Conservation (phyloP, 2,113 vertebrate genomes). For the Dipodomys spectabilis region DNA sequence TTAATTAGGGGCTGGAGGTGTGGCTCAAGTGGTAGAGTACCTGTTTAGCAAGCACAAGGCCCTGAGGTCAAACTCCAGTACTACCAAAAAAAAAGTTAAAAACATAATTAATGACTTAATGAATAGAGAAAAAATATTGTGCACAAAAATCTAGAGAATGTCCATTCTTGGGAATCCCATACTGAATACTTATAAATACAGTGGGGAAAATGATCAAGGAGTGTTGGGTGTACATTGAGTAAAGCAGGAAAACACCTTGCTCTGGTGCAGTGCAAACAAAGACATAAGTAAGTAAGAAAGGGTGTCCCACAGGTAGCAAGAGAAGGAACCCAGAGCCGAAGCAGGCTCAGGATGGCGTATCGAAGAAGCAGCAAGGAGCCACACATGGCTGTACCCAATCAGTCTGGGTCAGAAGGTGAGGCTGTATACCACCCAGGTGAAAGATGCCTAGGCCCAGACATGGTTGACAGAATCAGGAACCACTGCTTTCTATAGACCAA, state of each 20-base stretch:
- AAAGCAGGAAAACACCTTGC: not conserved
- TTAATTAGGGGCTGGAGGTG: not conserved
- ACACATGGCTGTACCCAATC: fast-evolving
- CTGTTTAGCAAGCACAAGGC: too few species aligned
- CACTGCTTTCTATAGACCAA: not conserved
- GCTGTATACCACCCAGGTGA: not conserved
- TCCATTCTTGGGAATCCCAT: not conserved
- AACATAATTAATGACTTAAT: not conserved
- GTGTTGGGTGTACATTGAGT: not conserved
- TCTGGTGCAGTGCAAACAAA: not conserved
- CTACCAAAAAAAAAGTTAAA: too few species aligned
- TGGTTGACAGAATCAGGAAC: too few species aligned
- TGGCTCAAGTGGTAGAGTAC: too few species aligned
- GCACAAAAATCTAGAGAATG: not conserved
- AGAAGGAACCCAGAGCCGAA: not conserved
- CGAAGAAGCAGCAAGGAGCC: not conserved
- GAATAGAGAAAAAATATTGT: not conserved
- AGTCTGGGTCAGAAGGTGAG: not conserved
- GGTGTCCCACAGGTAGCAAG: not conserved
- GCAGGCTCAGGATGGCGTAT: too few species aligned
- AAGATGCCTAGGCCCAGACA: fast-evolving
- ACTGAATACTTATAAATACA: not conserved
- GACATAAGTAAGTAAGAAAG: not conserved
- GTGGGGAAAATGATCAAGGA: not conserved
- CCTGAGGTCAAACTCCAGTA: too few species aligned